phyloP scores from a whole-genome alignment of 2,113 vertebrate genomes.

The Camelus dromedarius region DNA sequence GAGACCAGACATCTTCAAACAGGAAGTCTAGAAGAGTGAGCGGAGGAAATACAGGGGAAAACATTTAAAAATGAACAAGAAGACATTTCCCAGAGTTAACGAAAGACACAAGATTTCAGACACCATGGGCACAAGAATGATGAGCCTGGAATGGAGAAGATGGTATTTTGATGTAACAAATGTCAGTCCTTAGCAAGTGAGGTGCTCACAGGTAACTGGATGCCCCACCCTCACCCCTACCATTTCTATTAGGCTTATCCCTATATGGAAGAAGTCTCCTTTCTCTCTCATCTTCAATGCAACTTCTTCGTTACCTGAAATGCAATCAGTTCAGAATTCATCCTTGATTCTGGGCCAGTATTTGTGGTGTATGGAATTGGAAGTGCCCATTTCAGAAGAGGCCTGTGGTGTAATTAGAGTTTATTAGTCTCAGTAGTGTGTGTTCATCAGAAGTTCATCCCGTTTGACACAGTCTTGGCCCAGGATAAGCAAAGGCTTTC shows the following conservation, averaged over 20 bases:
- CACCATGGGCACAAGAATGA: not conserved
- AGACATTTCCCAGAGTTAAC: not conserved
- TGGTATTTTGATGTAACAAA: not conserved
- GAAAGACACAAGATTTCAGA: not conserved
- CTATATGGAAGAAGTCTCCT: accelerated
- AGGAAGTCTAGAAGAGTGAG: not conserved
- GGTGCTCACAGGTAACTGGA: not conserved
- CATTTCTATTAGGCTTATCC: not conserved
- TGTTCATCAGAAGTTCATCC: slow-evolving; percentile 68
- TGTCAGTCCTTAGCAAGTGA: not conserved
- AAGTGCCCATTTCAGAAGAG: slow-evolving; percentile 46
- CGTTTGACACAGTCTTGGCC: slow-evolving; percentile 45
- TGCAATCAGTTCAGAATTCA: not conserved
- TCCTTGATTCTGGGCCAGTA: slow-evolving; percentile 16
- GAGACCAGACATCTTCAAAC: not conserved
- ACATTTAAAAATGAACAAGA: not conserved
- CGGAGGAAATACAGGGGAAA: not conserved
- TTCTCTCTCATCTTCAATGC: not conserved
- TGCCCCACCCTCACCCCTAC: not conserved
- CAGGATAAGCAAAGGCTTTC: slow-evolving; percentile 67
- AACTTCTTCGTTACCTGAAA: not conserved
- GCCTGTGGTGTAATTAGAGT: slow-evolving; percentile 59
- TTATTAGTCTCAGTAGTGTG: slow-evolving; percentile 60
- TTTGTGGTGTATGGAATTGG: slow-evolving; percentile 26
- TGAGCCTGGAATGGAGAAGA: not conserved